Percentiles rank a stretch among this genome's conserved stretches.
These are phyloP conservation scores for Ochlodes sylvanus DNA, from an alignment of 2,888 invertebrate genomes.

Conservation along the genomic window DNA sequence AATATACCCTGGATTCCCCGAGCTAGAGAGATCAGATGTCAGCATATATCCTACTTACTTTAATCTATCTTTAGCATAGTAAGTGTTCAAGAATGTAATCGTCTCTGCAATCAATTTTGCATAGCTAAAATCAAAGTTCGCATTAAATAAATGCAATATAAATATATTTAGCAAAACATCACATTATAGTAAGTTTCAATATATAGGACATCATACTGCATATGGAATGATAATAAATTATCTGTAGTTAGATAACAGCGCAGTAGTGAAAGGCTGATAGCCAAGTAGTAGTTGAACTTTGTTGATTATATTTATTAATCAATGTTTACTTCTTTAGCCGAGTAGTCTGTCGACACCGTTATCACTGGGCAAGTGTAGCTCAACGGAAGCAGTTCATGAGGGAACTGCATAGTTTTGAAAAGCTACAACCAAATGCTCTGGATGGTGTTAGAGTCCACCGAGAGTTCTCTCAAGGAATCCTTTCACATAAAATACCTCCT, in stretches of 20 bases:
- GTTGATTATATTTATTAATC: too few relatives aligned
- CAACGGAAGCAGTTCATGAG: slow-evolving; percentile 86
- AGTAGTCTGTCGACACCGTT: slow-evolving; percentile 87
- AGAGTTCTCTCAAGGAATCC: slow-evolving; percentile 85
- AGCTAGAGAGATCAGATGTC: slow-evolving; percentile 85
- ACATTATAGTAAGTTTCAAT: too few relatives aligned
- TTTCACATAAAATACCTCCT: slow-evolving; percentile 80
- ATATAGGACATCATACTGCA: too few relatives aligned
- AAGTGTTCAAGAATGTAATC: slow-evolving; percentile 62
- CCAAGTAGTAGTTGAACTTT: too few relatives aligned
- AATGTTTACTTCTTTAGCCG: slow-evolving; percentile 68
- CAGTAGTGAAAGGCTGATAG: too few relatives aligned
- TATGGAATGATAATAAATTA: too few relatives aligned
- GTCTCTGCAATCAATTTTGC: too few relatives aligned
- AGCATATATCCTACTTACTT: slow-evolving; percentile 87
- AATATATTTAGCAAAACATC: too few relatives aligned
- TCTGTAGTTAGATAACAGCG: too few relatives aligned
- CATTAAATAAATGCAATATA: too few relatives aligned
- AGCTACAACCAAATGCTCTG: slow-evolving; percentile 86
- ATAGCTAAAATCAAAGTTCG: too few relatives aligned
- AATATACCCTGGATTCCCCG: slow-evolving; percentile 79
- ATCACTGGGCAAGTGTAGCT: slow-evolving; percentile 77
- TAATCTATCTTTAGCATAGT: slow-evolving; percentile 85
- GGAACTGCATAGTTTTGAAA: slow-evolving; percentile 86
- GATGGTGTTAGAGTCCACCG: slow-evolving; percentile 87